Evolutionary conservation across 2,797 vertebrate species (phyloP).

Genomic region (Malacoraja senta): DNA sequence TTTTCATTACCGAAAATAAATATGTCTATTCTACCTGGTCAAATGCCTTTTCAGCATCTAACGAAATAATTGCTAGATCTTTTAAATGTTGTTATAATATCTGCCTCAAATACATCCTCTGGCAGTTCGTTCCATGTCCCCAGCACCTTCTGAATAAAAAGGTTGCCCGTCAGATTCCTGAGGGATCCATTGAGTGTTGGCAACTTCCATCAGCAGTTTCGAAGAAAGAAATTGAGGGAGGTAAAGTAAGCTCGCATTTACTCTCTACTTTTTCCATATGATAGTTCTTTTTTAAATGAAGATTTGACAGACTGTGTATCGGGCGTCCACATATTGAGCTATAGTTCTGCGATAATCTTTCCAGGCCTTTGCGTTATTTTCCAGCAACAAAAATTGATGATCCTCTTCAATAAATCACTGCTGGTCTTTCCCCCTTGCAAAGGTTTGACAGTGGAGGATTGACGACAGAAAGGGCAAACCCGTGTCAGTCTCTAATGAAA

Average conservation of each 20-base stretch:
- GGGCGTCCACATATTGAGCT: not conserved
- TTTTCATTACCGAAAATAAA: no score
- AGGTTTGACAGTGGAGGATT: slow-evolving; percentile 56
- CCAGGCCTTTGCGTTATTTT: not conserved
- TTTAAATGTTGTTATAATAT: no score
- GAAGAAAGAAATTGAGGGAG: not conserved
- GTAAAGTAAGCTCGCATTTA: not conserved
- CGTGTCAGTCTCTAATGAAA: slow-evolving; percentile 60
- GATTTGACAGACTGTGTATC: not conserved
- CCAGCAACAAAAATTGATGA: slow-evolving; percentile 36
- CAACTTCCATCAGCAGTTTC: not conserved
- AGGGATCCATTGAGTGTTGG: not conserved
- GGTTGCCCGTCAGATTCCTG: no score
- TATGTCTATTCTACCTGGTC: no score
- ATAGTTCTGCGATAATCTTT: slow-evolving; percentile 30
- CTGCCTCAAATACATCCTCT: no score
- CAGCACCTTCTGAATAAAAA: no score
- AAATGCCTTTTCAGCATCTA: no score
- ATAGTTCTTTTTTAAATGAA: not conserved
- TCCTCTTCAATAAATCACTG: slow-evolving; percentile 52
- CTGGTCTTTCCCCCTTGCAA: slow-evolving; percentile 47
- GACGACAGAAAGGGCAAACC: slow-evolving; percentile 55
- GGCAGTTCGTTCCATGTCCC: no score
- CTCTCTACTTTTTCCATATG: not conserved
- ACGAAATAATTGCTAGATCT: no score